These are phyloP conservation scores for Antennarius striatus DNA, from an alignment of 2,113 vertebrate genomes.

Conservation along the genomic window DNA sequence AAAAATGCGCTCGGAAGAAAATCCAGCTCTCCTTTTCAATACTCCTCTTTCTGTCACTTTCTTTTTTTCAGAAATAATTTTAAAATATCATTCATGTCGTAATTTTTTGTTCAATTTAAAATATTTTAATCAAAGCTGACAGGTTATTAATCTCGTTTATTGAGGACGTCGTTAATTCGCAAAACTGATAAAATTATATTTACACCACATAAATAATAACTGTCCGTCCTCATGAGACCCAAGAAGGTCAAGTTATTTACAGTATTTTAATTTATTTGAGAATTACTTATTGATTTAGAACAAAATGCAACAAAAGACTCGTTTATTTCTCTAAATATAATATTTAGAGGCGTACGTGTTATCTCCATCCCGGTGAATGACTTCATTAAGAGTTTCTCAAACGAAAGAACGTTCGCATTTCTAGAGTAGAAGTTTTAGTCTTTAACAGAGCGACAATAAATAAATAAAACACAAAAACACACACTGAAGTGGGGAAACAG, in stretches of 20 bases:
- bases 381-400: no score
- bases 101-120: background rate
- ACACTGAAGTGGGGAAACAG: background rate
- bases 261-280: background rate
- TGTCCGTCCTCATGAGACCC: background rate
- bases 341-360: background rate
- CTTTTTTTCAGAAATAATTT: background rate
- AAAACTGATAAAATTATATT: conserved; percentile 1
- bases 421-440: no score
- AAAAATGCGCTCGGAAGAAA: conserved; percentile 9
- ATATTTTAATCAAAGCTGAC: no score
- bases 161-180: no score
- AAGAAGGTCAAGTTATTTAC: background rate
- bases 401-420: no score
- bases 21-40: background rate
- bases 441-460: background rate
- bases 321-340: background rate
- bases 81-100: background rate
- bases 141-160: no score
- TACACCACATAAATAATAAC: background rate
- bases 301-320: background rate
- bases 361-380: background rate
- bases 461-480: background rate
- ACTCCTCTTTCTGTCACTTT: background rate
- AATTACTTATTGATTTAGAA: background rate